phyloP scores from a whole-genome alignment of 2,113 vertebrate genomes.

The Hippocampus guttulatus region DNA sequence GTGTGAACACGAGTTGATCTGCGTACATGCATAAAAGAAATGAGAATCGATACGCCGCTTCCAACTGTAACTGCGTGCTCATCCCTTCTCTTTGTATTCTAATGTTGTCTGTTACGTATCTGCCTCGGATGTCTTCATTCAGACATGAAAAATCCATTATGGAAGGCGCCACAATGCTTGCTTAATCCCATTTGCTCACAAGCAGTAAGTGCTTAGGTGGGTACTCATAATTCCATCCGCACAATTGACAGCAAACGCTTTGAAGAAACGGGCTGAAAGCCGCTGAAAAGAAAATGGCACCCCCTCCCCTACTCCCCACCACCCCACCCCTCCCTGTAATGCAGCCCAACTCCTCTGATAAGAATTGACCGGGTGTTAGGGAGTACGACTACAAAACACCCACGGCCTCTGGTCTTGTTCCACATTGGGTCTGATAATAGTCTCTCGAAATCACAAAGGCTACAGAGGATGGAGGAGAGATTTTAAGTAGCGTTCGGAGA shows the following conservation, averaged over 20 bases:
- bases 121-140: slow-evolving; percentile 3
- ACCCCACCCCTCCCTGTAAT: not conserved
- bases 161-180: not conserved
- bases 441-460: slow-evolving; percentile 45
- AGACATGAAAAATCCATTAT: slow-evolving; percentile 4
- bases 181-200: slow-evolving; percentile 4
- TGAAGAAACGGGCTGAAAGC: not conserved
- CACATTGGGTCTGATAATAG: slow-evolving; percentile 46
- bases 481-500: slow-evolving; percentile 30
- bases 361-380: slow-evolving; percentile 4
- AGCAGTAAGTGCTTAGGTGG: slow-evolving; percentile 4
- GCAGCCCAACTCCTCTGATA: slow-evolving; percentile 6
- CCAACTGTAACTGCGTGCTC: not conserved
- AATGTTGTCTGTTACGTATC: slow-evolving; percentile 1
- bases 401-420: slow-evolving; percentile 9
- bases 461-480: slow-evolving; percentile 22
- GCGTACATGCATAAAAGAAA: not conserved
- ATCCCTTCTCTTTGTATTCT: not conserved
- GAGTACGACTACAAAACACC: slow-evolving; percentile 11
- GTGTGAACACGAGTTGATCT: not conserved
- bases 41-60: not conserved
- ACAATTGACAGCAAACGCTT: not conserved
- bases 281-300: not conserved
- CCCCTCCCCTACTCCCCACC: too few species aligned
- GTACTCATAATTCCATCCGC: not conserved